A percentile compares a stretch with the other conserved stretches of the same genome.
phyloP scores from a whole-genome alignment of 2,113 vertebrate species.

The Rhipidura dahli region DNA sequence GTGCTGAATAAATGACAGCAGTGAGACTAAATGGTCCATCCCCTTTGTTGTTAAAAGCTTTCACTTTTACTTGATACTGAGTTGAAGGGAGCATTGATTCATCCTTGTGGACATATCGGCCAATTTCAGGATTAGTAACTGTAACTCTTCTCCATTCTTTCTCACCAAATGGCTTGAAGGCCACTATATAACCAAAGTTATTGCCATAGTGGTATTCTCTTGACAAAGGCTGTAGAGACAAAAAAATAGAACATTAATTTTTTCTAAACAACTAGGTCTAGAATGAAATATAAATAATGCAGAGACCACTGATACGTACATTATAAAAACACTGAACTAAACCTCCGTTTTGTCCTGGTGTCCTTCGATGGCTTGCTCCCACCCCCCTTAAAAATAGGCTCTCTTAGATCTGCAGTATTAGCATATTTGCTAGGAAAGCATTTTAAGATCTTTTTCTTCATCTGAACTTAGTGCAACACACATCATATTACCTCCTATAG shows the following conservation, averaged over 20 bases:
- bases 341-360: not conserved
- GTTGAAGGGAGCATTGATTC: constrained; percentile 81
- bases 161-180: constrained; percentile 83
- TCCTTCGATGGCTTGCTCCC: not conserved
- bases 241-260: not conserved
- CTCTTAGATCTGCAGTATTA: not conserved
- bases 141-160: constrained; percentile 88
- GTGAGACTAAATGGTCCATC: constrained; percentile 91
- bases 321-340: not conserved
- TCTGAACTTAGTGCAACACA: not conserved
- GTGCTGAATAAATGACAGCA: constrained; percentile 85
- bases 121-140: constrained; percentile 84
- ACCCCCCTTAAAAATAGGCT: not conserved
- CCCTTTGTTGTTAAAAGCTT: constrained; percentile 90
- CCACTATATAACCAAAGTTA: constrained; percentile 93
- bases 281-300: not conserved
- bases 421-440: not conserved
- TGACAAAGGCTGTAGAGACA: constrained; percentile 83
- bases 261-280: not conserved
- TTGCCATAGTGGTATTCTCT: constrained; percentile 93
- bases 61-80: constrained; percentile 92
- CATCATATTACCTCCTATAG: not conserved
- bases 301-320: not conserved
- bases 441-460: not conserved
- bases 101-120: constrained; percentile 90